phyloP scores from a whole-genome alignment of 2,797 vertebrate species.

The Apodemus agrarius region DNA sequence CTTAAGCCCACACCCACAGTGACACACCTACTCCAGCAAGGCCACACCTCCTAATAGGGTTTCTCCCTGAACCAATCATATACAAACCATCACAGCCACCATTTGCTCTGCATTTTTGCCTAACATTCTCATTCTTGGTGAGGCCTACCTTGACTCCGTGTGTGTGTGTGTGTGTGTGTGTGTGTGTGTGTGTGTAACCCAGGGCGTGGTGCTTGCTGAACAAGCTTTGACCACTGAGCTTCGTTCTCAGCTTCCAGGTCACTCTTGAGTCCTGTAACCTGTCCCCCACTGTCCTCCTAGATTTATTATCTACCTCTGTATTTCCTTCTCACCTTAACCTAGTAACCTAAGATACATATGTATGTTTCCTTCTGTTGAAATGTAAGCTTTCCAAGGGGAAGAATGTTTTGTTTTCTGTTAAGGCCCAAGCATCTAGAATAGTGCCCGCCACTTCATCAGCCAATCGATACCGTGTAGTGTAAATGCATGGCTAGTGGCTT shows the following conservation, averaged over 20 bases:
- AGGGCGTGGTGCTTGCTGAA: background rate
- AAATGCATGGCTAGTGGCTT: conserved; percentile 23
- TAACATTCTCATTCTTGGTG: background rate
- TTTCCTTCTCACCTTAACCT: conserved; percentile 15
- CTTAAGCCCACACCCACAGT: no score
- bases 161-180: no score
- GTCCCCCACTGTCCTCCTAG: background rate
- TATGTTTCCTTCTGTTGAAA: conserved; percentile 16
- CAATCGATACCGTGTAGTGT: background rate
- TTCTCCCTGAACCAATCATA: no score
- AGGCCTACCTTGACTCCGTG: background rate
- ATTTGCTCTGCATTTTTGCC: background rate
- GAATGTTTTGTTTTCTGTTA: background rate
- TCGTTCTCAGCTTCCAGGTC: background rate
- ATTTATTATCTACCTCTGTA: background rate
- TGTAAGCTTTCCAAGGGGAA: background rate
- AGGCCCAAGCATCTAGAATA: background rate
- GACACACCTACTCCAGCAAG: no score
- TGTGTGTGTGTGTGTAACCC: background rate
- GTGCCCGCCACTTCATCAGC: background rate
- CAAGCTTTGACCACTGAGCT: background rate
- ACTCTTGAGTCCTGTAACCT: background rate
- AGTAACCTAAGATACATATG: background rate
- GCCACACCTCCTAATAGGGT: no score
- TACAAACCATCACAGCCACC: no score